Conservation (phyloP, 2,888 invertebrate species). For the Acanthosepion lycidas region DNA sequence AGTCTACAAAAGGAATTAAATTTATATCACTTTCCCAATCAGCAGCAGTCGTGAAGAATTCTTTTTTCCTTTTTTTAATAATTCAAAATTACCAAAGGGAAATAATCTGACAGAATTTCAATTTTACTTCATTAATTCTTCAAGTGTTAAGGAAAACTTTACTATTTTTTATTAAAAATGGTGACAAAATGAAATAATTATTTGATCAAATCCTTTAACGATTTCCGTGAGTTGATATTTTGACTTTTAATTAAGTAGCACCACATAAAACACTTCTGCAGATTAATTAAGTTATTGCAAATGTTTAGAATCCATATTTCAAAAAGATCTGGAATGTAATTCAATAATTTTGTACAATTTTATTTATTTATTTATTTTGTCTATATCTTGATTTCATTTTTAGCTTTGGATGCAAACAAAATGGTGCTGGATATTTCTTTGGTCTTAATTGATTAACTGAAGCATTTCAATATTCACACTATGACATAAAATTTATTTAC, state of each 20-base stretch:
- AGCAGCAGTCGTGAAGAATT: neutral
- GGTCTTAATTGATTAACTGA: too few relatives aligned
- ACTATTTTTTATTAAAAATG: neutral
- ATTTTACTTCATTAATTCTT: neutral
- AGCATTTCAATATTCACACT: too few relatives aligned
- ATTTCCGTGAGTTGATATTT: neutral
- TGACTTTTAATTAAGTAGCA: neutral
- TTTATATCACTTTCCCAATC: neutral
- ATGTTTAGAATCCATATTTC: neutral
- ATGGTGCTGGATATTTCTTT: too few relatives aligned
- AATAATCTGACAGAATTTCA: neutral
- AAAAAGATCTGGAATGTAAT: too few relatives aligned
- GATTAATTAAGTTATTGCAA: neutral
- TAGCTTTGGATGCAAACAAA: too few relatives aligned
- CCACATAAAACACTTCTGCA: neutral
- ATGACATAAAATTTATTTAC: too few relatives aligned
- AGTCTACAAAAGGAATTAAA: neutral
- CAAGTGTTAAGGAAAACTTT: neutral
- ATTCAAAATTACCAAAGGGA: neutral
- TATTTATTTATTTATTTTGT: too few relatives aligned
- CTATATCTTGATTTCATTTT: too few relatives aligned
- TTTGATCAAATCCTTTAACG: neutral
- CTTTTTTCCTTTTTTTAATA: neutral
- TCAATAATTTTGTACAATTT: too few relatives aligned
- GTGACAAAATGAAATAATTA: conserved; percentile 15